Conservation (phyloP, 2,113 vertebrate genomes). For the Eurystomus gularis region DNA sequence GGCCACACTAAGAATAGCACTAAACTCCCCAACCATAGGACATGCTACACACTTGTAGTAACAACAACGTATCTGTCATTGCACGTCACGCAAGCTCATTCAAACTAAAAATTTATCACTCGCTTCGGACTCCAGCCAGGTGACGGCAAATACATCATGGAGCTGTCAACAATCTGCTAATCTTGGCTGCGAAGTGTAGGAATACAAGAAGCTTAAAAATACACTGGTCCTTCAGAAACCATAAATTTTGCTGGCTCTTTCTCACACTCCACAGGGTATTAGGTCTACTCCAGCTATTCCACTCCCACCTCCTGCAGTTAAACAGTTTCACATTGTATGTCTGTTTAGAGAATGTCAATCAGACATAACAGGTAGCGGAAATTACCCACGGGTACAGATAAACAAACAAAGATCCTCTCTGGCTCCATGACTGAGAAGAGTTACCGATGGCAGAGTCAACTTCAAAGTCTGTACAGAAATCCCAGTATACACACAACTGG, state of each 20-base stretch:
- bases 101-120: conserved; percentile 54
- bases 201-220: conserved; percentile 55
- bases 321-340: not conserved
- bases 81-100: conserved; percentile 38
- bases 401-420: not conserved
- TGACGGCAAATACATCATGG: conserved; percentile 45
- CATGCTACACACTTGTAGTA: conserved; percentile 35
- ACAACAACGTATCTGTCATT: conserved; percentile 47
- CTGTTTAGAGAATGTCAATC: not conserved
- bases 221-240: conserved; percentile 40
- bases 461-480: not conserved
- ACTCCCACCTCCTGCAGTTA: not conserved
- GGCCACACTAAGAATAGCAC: conserved; percentile 3
- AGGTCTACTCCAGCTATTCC: not conserved
- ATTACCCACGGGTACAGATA: not conserved
- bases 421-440: not conserved
- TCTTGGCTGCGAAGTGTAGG: conserved; percentile 31
- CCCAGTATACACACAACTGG: not conserved
- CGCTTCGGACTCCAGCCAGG: conserved; percentile 56
- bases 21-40: not conserved
- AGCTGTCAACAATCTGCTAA: conserved; percentile 52
- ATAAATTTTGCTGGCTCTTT: conserved; percentile 31
- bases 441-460: not conserved
- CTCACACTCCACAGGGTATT: not conserved
- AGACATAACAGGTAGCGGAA: not conserved